These are phyloP conservation scores for Setophaga coronata DNA, from an alignment of 2,113 vertebrate species.

Conservation along the genomic window DNA sequence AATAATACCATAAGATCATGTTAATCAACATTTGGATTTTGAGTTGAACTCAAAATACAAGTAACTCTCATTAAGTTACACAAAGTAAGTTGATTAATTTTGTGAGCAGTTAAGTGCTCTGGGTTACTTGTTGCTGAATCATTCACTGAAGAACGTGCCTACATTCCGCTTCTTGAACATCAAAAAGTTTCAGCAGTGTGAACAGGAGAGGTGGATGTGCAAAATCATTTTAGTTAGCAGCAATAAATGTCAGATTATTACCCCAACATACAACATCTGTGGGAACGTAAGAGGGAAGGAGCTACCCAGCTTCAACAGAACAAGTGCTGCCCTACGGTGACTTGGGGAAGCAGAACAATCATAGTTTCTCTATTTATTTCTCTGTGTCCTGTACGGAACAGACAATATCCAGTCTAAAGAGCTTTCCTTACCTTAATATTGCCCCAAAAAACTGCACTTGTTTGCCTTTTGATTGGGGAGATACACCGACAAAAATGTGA, in stretches of 20 bases:
- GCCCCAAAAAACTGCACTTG: accelerated
- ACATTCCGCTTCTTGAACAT: not conserved
- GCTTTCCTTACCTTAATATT: not conserved
- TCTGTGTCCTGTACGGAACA: not conserved
- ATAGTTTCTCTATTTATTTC: not conserved
- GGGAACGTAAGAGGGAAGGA: not conserved
- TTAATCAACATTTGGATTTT: not conserved
- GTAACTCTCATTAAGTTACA: not conserved
- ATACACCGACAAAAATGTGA: not conserved
- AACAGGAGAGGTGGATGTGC: not conserved
- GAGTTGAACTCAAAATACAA: not conserved
- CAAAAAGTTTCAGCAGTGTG: not conserved
- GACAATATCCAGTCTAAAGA: not conserved
- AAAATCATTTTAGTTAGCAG: not conserved
- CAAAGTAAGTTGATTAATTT: not conserved
- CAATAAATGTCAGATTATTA: not conserved
- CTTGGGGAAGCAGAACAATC: not conserved
- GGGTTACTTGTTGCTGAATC: not conserved
- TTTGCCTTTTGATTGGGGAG: not conserved
- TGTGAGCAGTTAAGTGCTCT: not conserved
- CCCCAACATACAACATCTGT: not conserved
- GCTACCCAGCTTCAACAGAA: not conserved
- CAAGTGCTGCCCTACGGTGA: not conserved
- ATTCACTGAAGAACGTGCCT: not conserved
- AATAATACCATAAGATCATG: not conserved